Base-by-base conservation (phyloP, 2,797 vertebrate species). In the Liasis olivaceus region DNA sequence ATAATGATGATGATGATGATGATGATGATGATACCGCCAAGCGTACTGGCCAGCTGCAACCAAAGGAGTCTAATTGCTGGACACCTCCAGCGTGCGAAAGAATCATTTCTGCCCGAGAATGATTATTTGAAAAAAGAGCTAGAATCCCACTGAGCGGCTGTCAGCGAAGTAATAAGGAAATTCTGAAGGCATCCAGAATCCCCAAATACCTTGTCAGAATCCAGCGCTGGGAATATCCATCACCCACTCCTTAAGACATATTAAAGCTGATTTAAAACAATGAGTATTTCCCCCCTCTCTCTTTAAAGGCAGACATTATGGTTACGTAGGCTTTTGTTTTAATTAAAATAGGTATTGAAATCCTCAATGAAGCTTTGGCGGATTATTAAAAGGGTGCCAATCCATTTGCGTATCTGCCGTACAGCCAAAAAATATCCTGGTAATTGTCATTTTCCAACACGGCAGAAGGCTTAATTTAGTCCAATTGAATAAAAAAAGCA, bases 301-400 rank as follows among this genome's bases (percentile, higher is more conserved):
- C 96, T 97, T 97, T 98, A 97, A 96, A 97, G 92, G 94, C 96
- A 97, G 96, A 95, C 97, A 96, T 98, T 98, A 98, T 95, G 95
- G 97, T 96, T 96, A 95, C 96, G 95, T 96, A 91, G 94, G 97
- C 97, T 97, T 98, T 98, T 98, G 98, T 97, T 97, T 98, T 98
- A 98, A 98, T 98, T 98, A 98, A 98, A 98, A 97, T 97, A 96
- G 97, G 97, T 97, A 97, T 97, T 98, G 97, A 98, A 98, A 98
- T 97, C 97, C 97, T 98, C 97, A 97, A 97, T 97, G 97, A 98
- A 97, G 97, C 97, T 98, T 97, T 96, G 97, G 96, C 94, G 94
- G 95, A 96, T 97, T 96, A 97, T 98, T 97, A 97, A 96, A 88
- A 97, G 95, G 92, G 95, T 20, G 96, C 97, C 92, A 66, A 84